Conservation (phyloP, 1,140 invertebrate genomes). For the Diabrotica virgifera region DNA sequence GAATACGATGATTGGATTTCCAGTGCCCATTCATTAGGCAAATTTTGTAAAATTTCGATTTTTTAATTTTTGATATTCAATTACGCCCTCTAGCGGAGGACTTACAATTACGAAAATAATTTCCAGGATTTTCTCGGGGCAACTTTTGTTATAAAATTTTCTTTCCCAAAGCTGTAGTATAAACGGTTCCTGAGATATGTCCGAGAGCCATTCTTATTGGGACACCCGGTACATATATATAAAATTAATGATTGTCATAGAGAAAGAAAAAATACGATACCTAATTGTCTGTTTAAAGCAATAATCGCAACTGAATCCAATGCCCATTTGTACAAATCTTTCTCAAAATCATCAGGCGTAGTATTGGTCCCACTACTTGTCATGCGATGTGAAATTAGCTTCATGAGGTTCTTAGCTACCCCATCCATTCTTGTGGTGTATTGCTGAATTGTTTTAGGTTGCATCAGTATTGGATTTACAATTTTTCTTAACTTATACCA, state of each 20-base stretch:
- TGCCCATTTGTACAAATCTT: constrained; percentile 65
- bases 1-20: no score
- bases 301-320: constrained; percentile 67
- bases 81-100: no score
- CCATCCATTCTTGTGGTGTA: constrained; percentile 52
- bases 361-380: constrained; percentile 46
- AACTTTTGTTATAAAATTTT: no score
- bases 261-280: constrained; percentile 13
- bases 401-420: constrained; percentile 51
- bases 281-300: constrained; percentile 64
- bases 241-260: neutral
- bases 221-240: no score
- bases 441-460: constrained; percentile 50
- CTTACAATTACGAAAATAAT: no score
- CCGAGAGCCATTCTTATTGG: no score
- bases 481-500: constrained; percentile 55
- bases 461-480: constrained; percentile 57
- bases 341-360: constrained; percentile 56
- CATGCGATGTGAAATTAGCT: constrained; percentile 56
- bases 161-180: no score
- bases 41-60: no score
- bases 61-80: no score
- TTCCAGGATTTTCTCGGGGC: no score
- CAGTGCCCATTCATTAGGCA: no score
- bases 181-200: no score